Percentiles rank a stretch among this genome's conserved stretches.
phyloP scores from a whole-genome alignment of 2,113 vertebrate genomes.

The Microcebus murinus region DNA sequence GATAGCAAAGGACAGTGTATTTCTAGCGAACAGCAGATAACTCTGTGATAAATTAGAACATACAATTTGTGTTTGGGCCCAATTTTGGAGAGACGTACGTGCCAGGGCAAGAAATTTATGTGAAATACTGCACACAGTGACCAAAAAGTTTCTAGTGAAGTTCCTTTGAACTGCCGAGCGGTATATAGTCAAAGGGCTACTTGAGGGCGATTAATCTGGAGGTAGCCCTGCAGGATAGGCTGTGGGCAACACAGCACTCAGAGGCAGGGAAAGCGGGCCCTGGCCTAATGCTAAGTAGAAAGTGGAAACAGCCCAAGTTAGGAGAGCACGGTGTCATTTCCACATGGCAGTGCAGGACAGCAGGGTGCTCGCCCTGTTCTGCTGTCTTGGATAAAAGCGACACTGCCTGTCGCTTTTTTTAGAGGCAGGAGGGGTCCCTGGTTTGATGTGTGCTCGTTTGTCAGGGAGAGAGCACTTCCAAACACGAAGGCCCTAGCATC shows the following conservation, averaged over 20 bases:
- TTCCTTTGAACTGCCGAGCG: neutral
- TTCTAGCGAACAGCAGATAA: neutral
- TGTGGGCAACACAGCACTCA: neutral
- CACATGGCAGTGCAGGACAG: neutral
- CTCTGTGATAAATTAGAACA: neutral
- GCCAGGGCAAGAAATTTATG: neutral
- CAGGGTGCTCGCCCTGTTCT: neutral
- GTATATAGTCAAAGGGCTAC: neutral
- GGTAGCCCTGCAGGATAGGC: neutral
- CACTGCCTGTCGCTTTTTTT: neutral
- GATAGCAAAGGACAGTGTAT: neutral
- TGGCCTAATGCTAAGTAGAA: neutral
- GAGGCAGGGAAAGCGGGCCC: neutral
- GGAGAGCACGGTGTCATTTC: too few relatives aligned
- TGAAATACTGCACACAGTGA: neutral
- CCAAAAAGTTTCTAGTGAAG: neutral
- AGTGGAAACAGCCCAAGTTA: neutral
- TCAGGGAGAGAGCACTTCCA: neutral
- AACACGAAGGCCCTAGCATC: neutral
- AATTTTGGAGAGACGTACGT: slow-evolving; percentile 11
- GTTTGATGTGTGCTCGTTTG: neutral
- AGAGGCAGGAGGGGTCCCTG: neutral
- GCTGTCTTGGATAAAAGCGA: neutral
- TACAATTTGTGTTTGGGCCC: neutral
- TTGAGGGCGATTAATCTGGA: neutral